phyloP scores from a whole-genome alignment of 2,888 invertebrate genomes.

The Coenonympha arcania region DNA sequence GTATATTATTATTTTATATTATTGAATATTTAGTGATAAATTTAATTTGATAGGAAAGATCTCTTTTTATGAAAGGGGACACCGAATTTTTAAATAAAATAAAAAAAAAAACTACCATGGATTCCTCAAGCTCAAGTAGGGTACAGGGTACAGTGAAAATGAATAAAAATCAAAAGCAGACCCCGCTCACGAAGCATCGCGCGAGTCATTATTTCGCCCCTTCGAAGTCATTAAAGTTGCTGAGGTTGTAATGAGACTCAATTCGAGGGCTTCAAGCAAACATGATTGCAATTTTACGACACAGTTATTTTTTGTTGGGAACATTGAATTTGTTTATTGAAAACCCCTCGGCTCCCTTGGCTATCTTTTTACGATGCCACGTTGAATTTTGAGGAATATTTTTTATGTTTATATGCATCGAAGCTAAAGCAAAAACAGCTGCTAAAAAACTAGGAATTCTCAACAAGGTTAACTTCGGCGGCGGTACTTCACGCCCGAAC shows the following conservation, averaged over 20 bases:
- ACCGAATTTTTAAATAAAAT: too few species aligned
- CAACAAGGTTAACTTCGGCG: too few species aligned
- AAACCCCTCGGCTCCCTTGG: slow-evolving; percentile 10
- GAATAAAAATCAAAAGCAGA: background rate
- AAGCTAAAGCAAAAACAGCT: too few species aligned
- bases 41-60: too few species aligned
- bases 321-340: slow-evolving; percentile 17
- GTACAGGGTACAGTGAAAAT: slow-evolving; percentile 1
- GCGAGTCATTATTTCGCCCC: slow-evolving; percentile 14
- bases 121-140: too few species aligned
- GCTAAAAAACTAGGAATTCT: too few species aligned
- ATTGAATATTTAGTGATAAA: too few species aligned
- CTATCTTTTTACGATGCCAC: background rate
- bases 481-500: too few species aligned
- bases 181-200: slow-evolving; percentile 3
- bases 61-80: too few species aligned
- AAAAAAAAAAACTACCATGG: too few species aligned
- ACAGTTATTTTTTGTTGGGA: slow-evolving; percentile 12
- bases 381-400: background rate
- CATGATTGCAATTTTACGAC: slow-evolving; percentile 24
- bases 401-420: too few species aligned
- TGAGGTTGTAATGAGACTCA: slow-evolving; percentile 23
- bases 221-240: slow-evolving; percentile 19
- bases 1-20: too few species aligned
- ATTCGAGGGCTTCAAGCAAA: slow-evolving; percentile 19